Base-by-base conservation (phyloP, 2,888 invertebrate genomes). In the Acleris cristana region DNA sequence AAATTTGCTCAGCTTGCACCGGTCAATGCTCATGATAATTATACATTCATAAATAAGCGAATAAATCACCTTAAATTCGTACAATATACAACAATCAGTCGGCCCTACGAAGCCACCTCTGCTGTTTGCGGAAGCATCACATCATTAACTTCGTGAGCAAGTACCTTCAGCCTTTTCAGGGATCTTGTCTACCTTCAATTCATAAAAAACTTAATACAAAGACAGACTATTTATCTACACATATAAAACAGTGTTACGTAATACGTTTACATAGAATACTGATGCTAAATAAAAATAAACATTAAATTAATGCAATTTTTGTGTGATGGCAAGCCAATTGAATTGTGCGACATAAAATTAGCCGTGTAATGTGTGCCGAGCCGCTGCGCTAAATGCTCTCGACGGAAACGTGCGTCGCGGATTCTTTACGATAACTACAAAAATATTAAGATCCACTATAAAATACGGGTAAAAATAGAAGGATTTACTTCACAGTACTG, bases 151-250 rank as follows among this genome's bases (percentile, higher is more conserved):
- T 71, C 67, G 76, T 84, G 85, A 86, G 83, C 84, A 84, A 84
- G 70, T 76, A 75, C 73, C 71, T 76, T 85, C 82, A 85, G 83
- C 80, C 85, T 85, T 84, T 74, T 63, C 63, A 76, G 74, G 74
- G 74, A 69, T 75, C 72, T 69, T 3, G 26, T 26, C 72, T 64
- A 69, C 69, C 7, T 45, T 51, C 44, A 44, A 65, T 58, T 45
- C 23, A 26, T 48, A 58, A 4, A 26, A 23, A 58, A 4, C 58
- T 58, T 58, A 58, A 58, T 44, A 58, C 45, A 58, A 48, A 45
- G 44, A 23, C 14, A 1, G 40, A 40, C 40, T 40, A 40, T 40
- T 40, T 40, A 10, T 40, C 40, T 40, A 40, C 40, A 40, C 14
- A 14, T 14, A 40, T 40, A 40, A 40, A 14, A 40, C 40, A 14